A percentile compares a stretch with the other conserved stretches of the same genome.
Evolutionary conservation across 2,797 vertebrate genomes (phyloP).

Genomic region (Mionectes olivaceus): DNA sequence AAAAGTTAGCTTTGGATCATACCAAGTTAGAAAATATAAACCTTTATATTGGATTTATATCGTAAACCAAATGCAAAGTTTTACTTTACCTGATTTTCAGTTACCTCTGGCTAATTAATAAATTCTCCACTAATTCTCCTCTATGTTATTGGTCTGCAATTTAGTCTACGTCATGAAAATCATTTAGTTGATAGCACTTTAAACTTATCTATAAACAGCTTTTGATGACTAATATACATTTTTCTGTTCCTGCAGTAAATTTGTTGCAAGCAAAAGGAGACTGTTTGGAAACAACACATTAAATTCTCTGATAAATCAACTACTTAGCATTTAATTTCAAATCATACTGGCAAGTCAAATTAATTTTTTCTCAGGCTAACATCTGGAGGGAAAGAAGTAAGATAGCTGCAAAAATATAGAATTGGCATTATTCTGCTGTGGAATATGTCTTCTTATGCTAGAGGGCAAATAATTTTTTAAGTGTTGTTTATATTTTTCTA

Average conservation of each 20-base stretch:
- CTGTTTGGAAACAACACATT: conserved; percentile 32
- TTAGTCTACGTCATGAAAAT: conserved; percentile 13
- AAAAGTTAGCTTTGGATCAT: neutral
- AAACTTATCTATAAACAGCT: conserved; percentile 30
- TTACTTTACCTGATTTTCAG: neutral
- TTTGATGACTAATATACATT: conserved; percentile 54
- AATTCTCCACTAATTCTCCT: neutral
- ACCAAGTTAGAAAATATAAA: neutral
- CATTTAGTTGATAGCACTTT: conserved; percentile 25
- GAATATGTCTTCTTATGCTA: neutral
- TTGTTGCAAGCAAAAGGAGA: conserved; percentile 9
- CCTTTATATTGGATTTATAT: neutral
- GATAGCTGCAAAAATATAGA: neutral
- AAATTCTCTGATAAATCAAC: conserved; percentile 26
- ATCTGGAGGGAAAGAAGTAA: neutral
- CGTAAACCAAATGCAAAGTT: neutral
- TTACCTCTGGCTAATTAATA: conserved; percentile 25
- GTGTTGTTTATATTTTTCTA: neutral
- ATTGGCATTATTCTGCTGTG: neutral
- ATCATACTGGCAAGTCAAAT: neutral
- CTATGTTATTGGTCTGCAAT: conserved; percentile 19
- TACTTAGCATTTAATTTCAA: conserved; percentile 46
- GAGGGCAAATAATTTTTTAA: neutral
- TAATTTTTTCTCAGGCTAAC: neutral
- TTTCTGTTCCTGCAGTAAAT: conserved; percentile 33